These are phyloP conservation scores for Drosophila leonis DNA, from an alignment of 2,888 invertebrate species.

Conservation along the genomic window DNA sequence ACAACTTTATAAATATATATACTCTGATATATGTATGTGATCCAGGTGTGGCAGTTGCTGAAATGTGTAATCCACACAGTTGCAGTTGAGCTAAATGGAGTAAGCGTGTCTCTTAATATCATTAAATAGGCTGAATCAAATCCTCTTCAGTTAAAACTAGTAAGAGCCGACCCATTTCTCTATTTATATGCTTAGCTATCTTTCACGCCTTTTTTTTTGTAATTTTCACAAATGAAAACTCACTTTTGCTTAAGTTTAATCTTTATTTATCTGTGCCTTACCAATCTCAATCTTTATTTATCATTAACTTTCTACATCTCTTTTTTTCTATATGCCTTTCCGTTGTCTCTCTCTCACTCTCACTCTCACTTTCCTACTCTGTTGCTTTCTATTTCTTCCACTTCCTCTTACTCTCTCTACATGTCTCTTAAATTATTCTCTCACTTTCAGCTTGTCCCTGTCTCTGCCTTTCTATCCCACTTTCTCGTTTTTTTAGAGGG, in stretches of 20 bases:
- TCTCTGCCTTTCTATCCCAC: not conserved
- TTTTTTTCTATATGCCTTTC: too few species aligned
- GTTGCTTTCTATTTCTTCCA: not conserved
- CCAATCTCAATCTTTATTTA: not conserved
- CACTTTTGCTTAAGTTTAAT: too few species aligned
- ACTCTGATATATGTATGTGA: not conserved
- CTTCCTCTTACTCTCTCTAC: not conserved
- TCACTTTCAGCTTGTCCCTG: too few species aligned
- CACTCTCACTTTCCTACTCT: not conserved
- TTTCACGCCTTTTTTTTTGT: not conserved
- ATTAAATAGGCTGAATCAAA: too few species aligned
- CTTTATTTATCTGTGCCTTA: too few species aligned
- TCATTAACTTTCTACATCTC: not conserved
- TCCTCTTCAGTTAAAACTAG: too few species aligned
- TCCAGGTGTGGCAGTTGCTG: not conserved
- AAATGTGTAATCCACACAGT: not conserved
- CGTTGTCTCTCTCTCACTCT: not conserved
- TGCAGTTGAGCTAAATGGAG: not conserved
- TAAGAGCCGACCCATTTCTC: too few species aligned
- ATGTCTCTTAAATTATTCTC: not conserved
- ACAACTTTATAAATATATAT: conserved; percentile 13
- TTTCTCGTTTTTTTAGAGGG: too few species aligned
- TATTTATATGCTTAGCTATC: not conserved
- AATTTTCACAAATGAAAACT: not conserved
- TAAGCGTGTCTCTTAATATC: too few species aligned